A percentile compares a stretch with the other conserved stretches of the same genome.
These are phyloP conservation scores for Drosophila suzukii DNA, from an alignment of 1,140 invertebrate species.

Conservation along the genomic window DNA sequence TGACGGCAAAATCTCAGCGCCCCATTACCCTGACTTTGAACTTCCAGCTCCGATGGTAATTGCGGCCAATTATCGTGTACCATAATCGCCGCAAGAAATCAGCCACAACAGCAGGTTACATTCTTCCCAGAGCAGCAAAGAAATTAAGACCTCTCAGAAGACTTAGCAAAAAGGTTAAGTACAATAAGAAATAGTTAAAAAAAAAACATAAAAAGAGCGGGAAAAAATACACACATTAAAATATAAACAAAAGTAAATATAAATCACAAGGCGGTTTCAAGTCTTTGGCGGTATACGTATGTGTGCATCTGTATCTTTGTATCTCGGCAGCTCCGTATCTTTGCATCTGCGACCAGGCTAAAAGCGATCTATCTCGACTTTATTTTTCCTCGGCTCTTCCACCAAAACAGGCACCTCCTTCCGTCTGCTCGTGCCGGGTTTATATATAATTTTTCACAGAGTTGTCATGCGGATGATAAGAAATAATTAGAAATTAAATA, in stretches of 20 bases:
- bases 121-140: conserved; percentile 16
- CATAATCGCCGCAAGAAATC: conserved; percentile 27
- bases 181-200: not conserved
- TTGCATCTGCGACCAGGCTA: conserved; percentile 20
- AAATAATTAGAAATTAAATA: conserved; percentile 71
- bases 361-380: conserved; percentile 74
- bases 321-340: conserved; percentile 11
- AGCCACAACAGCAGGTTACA: conserved; percentile 17
- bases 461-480: conserved; percentile 36
- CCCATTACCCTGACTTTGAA: conserved; percentile 36
- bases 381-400: conserved; percentile 34
- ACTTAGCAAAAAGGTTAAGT: not conserved
- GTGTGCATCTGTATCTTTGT: conserved; percentile 9
- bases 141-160: conserved; percentile 6
- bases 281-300: conserved; percentile 29
- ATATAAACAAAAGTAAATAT: conserved; percentile 39
- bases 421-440: conserved; percentile 38
- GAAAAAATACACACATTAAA: conserved; percentile 14
- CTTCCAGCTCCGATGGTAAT: conserved; percentile 13
- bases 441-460: conserved; percentile 31
- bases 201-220: not conserved
- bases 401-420: conserved; percentile 55
- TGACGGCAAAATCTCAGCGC: conserved; percentile 10
- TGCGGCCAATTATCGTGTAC: conserved; percentile 22
- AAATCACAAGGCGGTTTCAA: conserved; percentile 62